Evolutionary conservation across 2,888 invertebrate species (phyloP).

Genomic region (Synanthedon myopaeformis): DNA sequence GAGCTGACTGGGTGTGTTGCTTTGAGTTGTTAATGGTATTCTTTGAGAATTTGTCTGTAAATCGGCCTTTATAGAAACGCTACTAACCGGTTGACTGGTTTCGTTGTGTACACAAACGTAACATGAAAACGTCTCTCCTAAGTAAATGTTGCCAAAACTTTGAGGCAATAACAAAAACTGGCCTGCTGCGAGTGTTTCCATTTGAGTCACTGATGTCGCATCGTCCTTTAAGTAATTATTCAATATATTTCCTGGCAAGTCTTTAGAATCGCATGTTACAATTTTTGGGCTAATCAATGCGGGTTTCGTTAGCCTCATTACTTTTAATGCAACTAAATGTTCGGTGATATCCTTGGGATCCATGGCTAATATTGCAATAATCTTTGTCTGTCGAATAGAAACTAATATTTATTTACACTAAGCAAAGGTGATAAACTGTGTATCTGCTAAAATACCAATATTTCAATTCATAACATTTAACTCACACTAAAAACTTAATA

Average conservation of each 20-base stretch:
- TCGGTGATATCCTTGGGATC: conserved; percentile 72
- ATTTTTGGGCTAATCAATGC: conserved; percentile 85
- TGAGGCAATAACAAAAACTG: conserved; percentile 94
- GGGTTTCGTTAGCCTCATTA: conserved; percentile 95
- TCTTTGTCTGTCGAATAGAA: too few species aligned
- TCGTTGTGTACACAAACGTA: conserved; percentile 98
- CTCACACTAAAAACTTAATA: too few species aligned
- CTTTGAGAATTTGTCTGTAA: conserved; percentile 93
- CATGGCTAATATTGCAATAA: conserved; percentile 31
- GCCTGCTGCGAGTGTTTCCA: conserved; percentile 86
- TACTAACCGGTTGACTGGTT: conserved; percentile 84
- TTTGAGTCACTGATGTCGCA: conserved; percentile 83
- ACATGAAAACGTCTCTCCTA: conserved; percentile 98
- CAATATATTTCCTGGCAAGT: conserved; percentile 85
- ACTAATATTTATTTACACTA: too few species aligned
- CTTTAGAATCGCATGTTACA: conserved; percentile 86
- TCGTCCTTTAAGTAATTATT: conserved; percentile 84
- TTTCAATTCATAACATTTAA: too few species aligned
- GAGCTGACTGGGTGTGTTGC: conserved; percentile 71
- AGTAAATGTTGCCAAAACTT: conserved; percentile 97
- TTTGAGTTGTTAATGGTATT: conserved; percentile 82
- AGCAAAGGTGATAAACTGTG: too few species aligned
- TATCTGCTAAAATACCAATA: too few species aligned
- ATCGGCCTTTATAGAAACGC: conserved; percentile 91
- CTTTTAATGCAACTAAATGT: conserved; percentile 76